A percentile compares a stretch with the other conserved stretches of the same genome.
Evolutionary conservation across 2,797 vertebrate species (phyloP).

Genomic region (Poeciliopsis turneri): DNA sequence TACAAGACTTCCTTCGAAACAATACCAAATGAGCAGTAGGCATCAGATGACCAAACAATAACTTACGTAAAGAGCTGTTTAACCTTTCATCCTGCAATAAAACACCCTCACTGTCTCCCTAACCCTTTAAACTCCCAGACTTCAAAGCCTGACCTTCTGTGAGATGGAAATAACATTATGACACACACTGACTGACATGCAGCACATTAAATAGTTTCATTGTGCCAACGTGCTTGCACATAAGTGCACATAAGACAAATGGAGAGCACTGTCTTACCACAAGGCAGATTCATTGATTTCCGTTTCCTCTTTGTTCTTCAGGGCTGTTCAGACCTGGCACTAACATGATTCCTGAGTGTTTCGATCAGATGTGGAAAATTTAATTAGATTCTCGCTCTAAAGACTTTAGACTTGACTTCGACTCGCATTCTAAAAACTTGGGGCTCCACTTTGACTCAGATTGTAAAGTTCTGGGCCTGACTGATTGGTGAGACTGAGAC

Average conservation of each 20-base stretch:
- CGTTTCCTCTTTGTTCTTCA: slow-evolving; percentile 16
- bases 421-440: background rate
- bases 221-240: slow-evolving; percentile 16
- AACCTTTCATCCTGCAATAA: slow-evolving; percentile 23
- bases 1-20: background rate
- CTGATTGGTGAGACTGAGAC: background rate
- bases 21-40: background rate
- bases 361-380: slow-evolving; percentile 2
- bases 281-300: slow-evolving; percentile 16
- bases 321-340: slow-evolving; percentile 6
- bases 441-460: background rate
- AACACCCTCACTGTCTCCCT: slow-evolving; percentile 23
- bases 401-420: slow-evolving; percentile 2
- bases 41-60: background rate
- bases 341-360: slow-evolving; percentile 12
- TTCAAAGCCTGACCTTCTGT: slow-evolving; percentile 28
- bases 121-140: slow-evolving; percentile 8
- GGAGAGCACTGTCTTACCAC: background rate
- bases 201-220: slow-evolving; percentile 35
- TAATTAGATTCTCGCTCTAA: background rate
- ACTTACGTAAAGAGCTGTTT: slow-evolving; percentile 7
- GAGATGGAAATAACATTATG: slow-evolving; percentile 50
- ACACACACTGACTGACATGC: slow-evolving; percentile 20
- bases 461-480: background rate
- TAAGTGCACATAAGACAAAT: slow-evolving; percentile 14